Percentiles rank a stretch among this genome's conserved stretches.
phyloP scores from a whole-genome alignment of 2,888 invertebrate genomes.

The Odiellus spinosus region DNA sequence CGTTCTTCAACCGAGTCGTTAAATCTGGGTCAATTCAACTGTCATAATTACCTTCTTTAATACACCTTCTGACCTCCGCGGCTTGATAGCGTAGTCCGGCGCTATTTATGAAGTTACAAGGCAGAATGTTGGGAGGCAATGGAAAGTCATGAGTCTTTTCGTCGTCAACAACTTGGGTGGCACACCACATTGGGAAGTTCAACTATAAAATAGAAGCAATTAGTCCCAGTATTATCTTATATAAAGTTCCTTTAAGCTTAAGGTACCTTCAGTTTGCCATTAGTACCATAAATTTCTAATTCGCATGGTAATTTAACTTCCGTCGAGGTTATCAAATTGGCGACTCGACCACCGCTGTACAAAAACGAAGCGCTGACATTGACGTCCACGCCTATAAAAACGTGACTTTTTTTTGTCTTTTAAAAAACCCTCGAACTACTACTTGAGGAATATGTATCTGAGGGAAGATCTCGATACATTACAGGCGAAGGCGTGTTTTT shows the following conservation, averaged over 20 bases:
- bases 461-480: no score
- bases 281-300: conserved; percentile 48
- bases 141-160: conserved; percentile 36
- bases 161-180: conserved; percentile 6
- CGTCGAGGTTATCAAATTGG: conserved; percentile 34
- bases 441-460: no score
- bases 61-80: conserved; percentile 53
- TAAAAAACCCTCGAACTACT: no score
- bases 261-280: conserved; percentile 44
- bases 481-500: no score
- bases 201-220: conserved; percentile 3
- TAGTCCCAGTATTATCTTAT: no score
- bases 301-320: conserved; percentile 42
- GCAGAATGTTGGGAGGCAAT: conserved; percentile 43
- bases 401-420: no score
- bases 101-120: conserved; percentile 49
- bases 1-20: not conserved
- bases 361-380: conserved; percentile 48
- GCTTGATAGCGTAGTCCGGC: conserved; percentile 61
- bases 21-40: not conserved
- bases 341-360: conserved; percentile 46
- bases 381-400: conserved; percentile 43
- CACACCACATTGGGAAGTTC: conserved; percentile 11
- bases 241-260: not conserved
- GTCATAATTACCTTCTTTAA: conserved; percentile 39